Evolutionary conservation across 1,140 invertebrate genomes (phyloP).

Genomic region (roundworm (Caenorhabditis elegans)): DNA sequence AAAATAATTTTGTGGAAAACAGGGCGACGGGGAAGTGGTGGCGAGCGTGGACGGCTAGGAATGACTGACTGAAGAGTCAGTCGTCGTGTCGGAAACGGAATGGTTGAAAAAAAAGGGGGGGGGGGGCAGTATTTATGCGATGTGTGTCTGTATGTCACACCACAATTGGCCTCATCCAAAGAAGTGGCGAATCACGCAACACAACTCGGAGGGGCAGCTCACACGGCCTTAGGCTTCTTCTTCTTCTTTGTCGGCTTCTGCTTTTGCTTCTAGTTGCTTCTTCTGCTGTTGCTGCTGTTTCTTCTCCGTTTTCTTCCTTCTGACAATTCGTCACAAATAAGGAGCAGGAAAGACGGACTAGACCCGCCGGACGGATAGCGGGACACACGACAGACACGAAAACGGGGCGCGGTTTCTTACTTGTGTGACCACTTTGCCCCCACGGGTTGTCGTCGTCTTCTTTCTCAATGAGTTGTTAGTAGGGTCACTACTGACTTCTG

Average conservation of each 20-base stretch:
- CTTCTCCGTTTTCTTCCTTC: not conserved
- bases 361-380: not conserved
- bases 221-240: conserved; percentile 21
- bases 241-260: conserved; percentile 25
- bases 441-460: not conserved
- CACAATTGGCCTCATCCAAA: conserved; percentile 32
- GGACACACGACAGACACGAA: conserved; percentile 14
- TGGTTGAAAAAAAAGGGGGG: conserved; percentile 7
- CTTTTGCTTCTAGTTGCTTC: too few relatives aligned
- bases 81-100: conserved; percentile 5
- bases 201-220: conserved; percentile 8
- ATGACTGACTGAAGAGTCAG: not conserved
- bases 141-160: not conserved
- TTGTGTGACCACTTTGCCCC: conserved; percentile 22
- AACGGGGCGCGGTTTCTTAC: conserved; percentile 7
- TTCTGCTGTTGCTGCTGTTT: too few relatives aligned
- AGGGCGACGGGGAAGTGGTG: not conserved
- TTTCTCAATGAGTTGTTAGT: conserved; percentile 19
- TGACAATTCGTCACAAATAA: conserved; percentile 30
- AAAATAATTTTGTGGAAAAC: not conserved
- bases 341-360: conserved; percentile 3
- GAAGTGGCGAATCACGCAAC: conserved; percentile 30
- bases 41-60: too few relatives aligned
- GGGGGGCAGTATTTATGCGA: not conserved
- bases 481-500: conserved; percentile 17